Evolutionary conservation across 2,888 invertebrate species (phyloP), one percentile per base, ranked within the genome.

Genomic region (Drosophila limbata): DNA sequence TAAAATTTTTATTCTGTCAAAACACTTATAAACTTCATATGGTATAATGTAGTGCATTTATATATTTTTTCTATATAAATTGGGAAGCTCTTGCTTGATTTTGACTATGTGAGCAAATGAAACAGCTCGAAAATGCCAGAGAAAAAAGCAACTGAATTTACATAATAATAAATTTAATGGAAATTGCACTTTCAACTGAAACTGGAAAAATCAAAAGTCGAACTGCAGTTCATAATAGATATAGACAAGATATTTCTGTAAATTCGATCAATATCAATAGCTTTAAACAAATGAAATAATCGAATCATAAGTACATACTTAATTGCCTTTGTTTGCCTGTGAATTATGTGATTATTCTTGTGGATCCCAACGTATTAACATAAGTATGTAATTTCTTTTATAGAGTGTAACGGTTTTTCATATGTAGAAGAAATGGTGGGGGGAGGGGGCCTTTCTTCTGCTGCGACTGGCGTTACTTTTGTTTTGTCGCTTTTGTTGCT

Each of bases 371-470:
- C 19, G 42, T 21, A 44, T 66, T 65, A 70, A 73, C 62, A 75
- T 63, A 71, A 45, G 51, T 48, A 45, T 47, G 50, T 45, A 45
- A 40, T 21, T 44, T 21, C 15, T 56, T 63, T 21, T 56, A 65
- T 39, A 61, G 77, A 57, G 51, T 84, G 72, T 84, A 84, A 73
- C 85, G 81, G 76, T 67, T 69, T 69, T 40, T 48, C 9, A 28
- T 9, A 0, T 5, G 15, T 2, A n/a, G 4, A 10, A 10, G 11
- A 13, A 1, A 21, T 37, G 47, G 11, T 5, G 9, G n/a, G 8
- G 47, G 3, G 33, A 31, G 6, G 13, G 5, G 69, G 75, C 69
- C 69, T 50, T 67, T 59, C 4, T 25, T 17, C 8, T 19, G 56
- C 3, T 15, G 44, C 35, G 55, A 13, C 31, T 80, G 70, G 72